These are phyloP conservation scores for Enoplosus armatus DNA, from an alignment of 2,797 vertebrate species.

Conservation along the genomic window DNA sequence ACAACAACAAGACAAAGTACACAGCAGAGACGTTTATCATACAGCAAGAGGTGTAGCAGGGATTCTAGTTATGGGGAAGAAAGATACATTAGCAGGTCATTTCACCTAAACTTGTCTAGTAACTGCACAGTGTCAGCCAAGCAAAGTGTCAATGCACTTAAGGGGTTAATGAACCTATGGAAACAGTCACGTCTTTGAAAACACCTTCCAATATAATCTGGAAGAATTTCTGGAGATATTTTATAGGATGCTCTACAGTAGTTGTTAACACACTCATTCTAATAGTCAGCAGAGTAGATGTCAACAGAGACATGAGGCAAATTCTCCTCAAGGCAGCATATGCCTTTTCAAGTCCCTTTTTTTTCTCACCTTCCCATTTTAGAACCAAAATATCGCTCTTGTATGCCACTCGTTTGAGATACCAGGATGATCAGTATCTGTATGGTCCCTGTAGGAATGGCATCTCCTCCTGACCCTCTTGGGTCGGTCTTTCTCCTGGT, in stretches of 20 bases:
- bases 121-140: constrained; percentile 87
- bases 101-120: constrained; percentile 85
- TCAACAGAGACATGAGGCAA: constrained; percentile 79
- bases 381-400: constrained; percentile 66
- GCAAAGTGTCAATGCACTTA: constrained; percentile 87
- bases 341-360: constrained; percentile 74
- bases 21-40: constrained; percentile 88
- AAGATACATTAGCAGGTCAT: constrained; percentile 87
- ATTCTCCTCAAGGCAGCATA: constrained; percentile 65
- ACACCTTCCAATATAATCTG: constrained; percentile 82
- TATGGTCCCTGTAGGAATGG: constrained; percentile 81
- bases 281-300: constrained; percentile 80
- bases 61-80: constrained; percentile 79
- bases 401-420: constrained; percentile 56
- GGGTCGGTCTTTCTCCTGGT: constrained; percentile 75
- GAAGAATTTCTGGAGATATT: constrained; percentile 80
- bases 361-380: constrained; percentile 65
- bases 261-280: constrained; percentile 84
- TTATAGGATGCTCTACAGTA: constrained; percentile 84
- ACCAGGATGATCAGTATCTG: constrained; percentile 81
- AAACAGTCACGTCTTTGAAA: constrained; percentile 85
- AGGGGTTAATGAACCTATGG: constrained; percentile 85
- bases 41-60: constrained; percentile 84
- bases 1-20: constrained; percentile 88
- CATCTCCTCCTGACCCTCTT: constrained; percentile 78